Percentiles rank a stretch among this genome's conserved stretches.
These are phyloP conservation scores for Xylocopa sonorina DNA, from an alignment of 1,140 invertebrate genomes.

Conservation along the genomic window DNA sequence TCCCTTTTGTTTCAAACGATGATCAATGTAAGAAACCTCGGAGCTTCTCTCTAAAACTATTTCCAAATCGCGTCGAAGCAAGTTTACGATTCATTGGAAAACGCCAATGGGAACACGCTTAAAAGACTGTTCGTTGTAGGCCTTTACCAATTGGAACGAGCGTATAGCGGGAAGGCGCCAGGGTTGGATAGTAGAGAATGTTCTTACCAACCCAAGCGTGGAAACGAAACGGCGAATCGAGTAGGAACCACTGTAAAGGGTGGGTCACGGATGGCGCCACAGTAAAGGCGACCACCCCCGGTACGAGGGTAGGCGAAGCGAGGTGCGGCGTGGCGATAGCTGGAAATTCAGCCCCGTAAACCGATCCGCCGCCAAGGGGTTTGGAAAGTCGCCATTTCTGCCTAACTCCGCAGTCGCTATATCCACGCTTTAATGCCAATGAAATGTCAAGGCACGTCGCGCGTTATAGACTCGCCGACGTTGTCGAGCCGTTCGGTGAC, in stretches of 20 bases:
- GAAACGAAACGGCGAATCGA: slow-evolving; percentile 2
- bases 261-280: slow-evolving; percentile 69
- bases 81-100: too few relatives aligned
- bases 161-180: too few relatives aligned
- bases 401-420: slow-evolving; percentile 72
- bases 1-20: too few relatives aligned
- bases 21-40: too few relatives aligned
- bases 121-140: too few relatives aligned
- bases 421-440: slow-evolving; percentile 70
- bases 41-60: too few relatives aligned
- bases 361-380: slow-evolving; percentile 58
- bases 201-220: slow-evolving; percentile 33
- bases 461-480: slow-evolving; percentile 64
- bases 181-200: slow-evolving; percentile 34
- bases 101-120: too few relatives aligned
- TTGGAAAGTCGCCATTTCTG: slow-evolving; percentile 78
- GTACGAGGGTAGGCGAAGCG: slow-evolving; percentile 33
- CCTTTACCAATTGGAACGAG: too few relatives aligned
- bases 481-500: slow-evolving; percentile 51
- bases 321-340: slow-evolving; percentile 31
- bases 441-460: slow-evolving; percentile 72
- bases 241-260: slow-evolving; percentile 17
- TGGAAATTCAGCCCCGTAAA: slow-evolving; percentile 65
- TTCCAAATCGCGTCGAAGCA: too few relatives aligned
- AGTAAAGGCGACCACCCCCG: slow-evolving; percentile 48